Conservation (phyloP, 1,140 invertebrate genomes). For the Thereuonema tuberculata region DNA sequence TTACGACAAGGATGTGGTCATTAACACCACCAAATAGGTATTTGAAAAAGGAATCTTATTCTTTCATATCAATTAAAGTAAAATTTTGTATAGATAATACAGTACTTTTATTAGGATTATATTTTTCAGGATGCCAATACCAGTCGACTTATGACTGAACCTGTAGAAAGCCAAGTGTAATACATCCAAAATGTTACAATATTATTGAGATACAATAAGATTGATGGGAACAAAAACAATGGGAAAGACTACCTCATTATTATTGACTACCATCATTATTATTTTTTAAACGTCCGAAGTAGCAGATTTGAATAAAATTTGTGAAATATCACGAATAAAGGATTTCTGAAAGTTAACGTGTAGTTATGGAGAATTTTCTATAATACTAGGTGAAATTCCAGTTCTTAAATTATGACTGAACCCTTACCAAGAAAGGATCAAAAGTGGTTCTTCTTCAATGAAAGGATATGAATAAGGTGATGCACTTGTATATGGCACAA, state of each 20-base stretch:
- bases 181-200: too few relatives aligned
- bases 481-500: background rate
- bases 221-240: too few relatives aligned
- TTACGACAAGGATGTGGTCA: background rate
- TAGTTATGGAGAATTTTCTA: too few relatives aligned
- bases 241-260: too few relatives aligned
- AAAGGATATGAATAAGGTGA: background rate
- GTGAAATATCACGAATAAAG: too few relatives aligned
- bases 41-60: too few relatives aligned
- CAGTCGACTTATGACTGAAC: background rate
- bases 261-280: too few relatives aligned
- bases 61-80: background rate
- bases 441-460: background rate
- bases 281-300: too few relatives aligned
- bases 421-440: background rate
- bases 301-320: too few relatives aligned
- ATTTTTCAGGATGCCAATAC: background rate
- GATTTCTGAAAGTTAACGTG: too few relatives aligned
- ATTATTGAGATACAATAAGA: too few relatives aligned
- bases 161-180: background rate
- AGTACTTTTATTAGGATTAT: background rate
- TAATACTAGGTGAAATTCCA: too few relatives aligned
- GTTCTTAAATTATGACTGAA: background rate
- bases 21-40: background rate
- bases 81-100: background rate